These are phyloP conservation scores for Tetramorium bicarinatum DNA, from an alignment of 2,888 invertebrate species.

Conservation along the genomic window DNA sequence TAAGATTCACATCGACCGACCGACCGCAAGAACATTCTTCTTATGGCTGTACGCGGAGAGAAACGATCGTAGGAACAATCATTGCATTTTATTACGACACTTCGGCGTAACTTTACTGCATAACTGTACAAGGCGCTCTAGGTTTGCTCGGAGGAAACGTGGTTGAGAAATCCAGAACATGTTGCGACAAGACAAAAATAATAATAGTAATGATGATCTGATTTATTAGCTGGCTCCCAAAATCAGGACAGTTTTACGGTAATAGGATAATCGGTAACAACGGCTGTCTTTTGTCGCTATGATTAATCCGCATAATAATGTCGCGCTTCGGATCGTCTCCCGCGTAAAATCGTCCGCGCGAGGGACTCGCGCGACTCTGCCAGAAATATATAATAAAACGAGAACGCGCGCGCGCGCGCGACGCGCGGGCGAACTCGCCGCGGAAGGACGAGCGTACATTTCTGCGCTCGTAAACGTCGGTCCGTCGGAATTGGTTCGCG, in stretches of 20 bases:
- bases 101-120: slow-evolving; percentile 1
- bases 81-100: slow-evolving; percentile 5
- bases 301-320: slow-evolving; percentile 39
- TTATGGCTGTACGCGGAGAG: slow-evolving; percentile 15
- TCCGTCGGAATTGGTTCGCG: slow-evolving; percentile 14
- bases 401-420: background rate
- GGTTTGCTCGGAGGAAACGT: background rate
- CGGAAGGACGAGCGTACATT: slow-evolving; percentile 27
- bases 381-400: slow-evolving; percentile 40
- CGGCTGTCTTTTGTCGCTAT: slow-evolving; percentile 45
- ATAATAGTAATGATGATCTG: slow-evolving; percentile 34
- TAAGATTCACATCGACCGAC: slow-evolving; percentile 21
- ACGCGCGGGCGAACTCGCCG: background rate
- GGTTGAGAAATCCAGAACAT: slow-evolving; percentile 12
- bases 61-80: slow-evolving; percentile 45
- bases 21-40: slow-evolving; percentile 13
- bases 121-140: slow-evolving; percentile 6
- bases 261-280: slow-evolving; percentile 30
- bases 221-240: slow-evolving; percentile 47
- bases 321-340: slow-evolving; percentile 22
- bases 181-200: slow-evolving; percentile 23
- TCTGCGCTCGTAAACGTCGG: slow-evolving; percentile 13
- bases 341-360: slow-evolving; percentile 19
- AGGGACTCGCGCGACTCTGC: slow-evolving; percentile 9
- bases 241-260: slow-evolving; percentile 33